Conservation (phyloP, 2,113 vertebrate species). For the Apteryx mantelli region DNA sequence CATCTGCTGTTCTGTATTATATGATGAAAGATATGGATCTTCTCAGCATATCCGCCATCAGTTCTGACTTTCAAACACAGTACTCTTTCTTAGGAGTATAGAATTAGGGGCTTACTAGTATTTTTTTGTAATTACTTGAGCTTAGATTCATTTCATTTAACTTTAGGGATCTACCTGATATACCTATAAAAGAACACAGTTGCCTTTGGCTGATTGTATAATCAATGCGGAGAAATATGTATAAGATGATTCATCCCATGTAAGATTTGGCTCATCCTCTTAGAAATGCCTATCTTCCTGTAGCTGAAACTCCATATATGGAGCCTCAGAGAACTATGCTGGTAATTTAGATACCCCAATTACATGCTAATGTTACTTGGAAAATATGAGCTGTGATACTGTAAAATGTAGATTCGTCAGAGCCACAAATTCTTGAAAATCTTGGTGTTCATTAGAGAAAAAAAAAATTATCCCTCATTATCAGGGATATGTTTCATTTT, state of each 20-base stretch:
- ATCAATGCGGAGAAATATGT: neutral
- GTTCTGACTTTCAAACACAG: neutral
- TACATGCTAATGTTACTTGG: neutral
- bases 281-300: neutral
- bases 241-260: neutral
- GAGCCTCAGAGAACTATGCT: neutral
- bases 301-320: neutral
- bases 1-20: conserved; percentile 19
- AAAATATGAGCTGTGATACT: neutral
- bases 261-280: neutral
- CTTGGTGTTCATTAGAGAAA: neutral
- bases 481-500: neutral
- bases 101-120: neutral
- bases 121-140: neutral
- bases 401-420: neutral
- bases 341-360: neutral
- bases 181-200: neutral
- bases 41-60: neutral
- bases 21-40: neutral
- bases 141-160: conserved; percentile 1
- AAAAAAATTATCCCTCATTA: neutral
- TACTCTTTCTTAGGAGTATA: neutral
- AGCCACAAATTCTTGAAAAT: neutral
- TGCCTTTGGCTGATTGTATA: neutral
- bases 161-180: neutral